Evolutionary conservation across 2,113 vertebrate genomes (phyloP), one percentile per base, ranked within the genome.

Genomic region (Accipiter cooperii): DNA sequence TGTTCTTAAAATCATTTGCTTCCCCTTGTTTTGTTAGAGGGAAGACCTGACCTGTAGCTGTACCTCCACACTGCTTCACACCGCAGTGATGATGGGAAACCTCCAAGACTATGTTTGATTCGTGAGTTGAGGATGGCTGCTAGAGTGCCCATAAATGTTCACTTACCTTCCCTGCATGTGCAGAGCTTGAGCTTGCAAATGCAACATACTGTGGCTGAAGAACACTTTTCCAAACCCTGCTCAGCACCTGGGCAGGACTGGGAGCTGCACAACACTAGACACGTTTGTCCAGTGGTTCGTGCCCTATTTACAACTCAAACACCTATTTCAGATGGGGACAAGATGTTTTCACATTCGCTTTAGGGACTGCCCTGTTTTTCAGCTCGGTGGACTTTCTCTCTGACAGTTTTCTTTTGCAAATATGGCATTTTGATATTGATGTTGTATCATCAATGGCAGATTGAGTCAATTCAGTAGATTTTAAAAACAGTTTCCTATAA

Each of bases 71-170:
- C 8, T 71, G 34, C 60, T 54, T 55, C 55, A 51, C 16, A 31
- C 16, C 26, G 12, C 20, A 15, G 10, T 13, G 55, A 33, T 11
- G 21, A 31, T 31, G 13, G 42, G 47, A 91, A 77, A 4, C 7
- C 24, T 66, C 28, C n/a, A 88, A 75, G 12, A 46, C 5, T 6
- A 2, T 44, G 14, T 38, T 73, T 77, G 49, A 55, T 46, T 25
- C 0, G 0, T 54, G 74, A 79, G 5, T 0, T 68, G 47, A n/a
- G 7, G 13, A 61, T 12, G 31, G 47, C 18, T 61, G 13, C 20
- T 34, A 42, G 20, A 38, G 10, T 38, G 9, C 8, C 77, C 0
- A 0, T 21, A 82, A 69, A 42, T 16, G 5, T 71, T 44, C 9
- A 0, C 18, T 84, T 40, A 17, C 3, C 3, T 47, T 74, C 26